Conservation (phyloP, 2,888 invertebrate genomes). For the Sarcophaga caerulescens region DNA sequence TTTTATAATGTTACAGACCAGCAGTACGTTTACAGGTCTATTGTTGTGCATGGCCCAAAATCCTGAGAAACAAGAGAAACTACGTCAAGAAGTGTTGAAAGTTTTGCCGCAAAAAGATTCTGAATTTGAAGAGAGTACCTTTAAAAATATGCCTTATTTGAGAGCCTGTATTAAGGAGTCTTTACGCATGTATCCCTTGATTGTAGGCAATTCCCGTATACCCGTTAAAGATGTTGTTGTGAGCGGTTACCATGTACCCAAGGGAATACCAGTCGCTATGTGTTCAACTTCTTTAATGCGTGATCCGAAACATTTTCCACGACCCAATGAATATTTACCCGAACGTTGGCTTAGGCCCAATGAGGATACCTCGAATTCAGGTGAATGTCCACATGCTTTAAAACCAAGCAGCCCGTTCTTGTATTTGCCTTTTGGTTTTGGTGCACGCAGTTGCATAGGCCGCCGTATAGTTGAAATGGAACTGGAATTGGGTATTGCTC, state of each 20-base stretch:
- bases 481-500: slow-evolving; percentile 82
- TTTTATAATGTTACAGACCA: slow-evolving; percentile 76
- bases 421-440: slow-evolving; percentile 86
- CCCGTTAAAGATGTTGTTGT: slow-evolving; percentile 83
- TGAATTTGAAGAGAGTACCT: slow-evolving; percentile 81
- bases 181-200: slow-evolving; percentile 84
- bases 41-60: slow-evolving; percentile 83
- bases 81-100: slow-evolving; percentile 84
- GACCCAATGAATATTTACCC: slow-evolving; percentile 85
- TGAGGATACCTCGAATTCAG: slow-evolving; percentile 81
- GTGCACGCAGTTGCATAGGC: slow-evolving; percentile 86
- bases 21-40: slow-evolving; percentile 71
- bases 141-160: slow-evolving; percentile 84
- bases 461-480: slow-evolving; percentile 88
- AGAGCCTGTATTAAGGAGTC: slow-evolving; percentile 89
- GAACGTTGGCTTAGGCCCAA: slow-evolving; percentile 85
- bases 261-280: slow-evolving; percentile 86
- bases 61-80: slow-evolving; percentile 84
- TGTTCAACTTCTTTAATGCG: slow-evolving; percentile 82
- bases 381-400: slow-evolving; percentile 85
- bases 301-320: slow-evolving; percentile 81
- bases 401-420: slow-evolving; percentile 74
- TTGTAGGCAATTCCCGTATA: slow-evolving; percentile 83
- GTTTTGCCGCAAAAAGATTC: slow-evolving; percentile 80
- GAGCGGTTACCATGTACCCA: slow-evolving; percentile 85